These are phyloP conservation scores for Balanococcus diminutus DNA, from an alignment of 2,888 invertebrate species.

Conservation along the genomic window DNA sequence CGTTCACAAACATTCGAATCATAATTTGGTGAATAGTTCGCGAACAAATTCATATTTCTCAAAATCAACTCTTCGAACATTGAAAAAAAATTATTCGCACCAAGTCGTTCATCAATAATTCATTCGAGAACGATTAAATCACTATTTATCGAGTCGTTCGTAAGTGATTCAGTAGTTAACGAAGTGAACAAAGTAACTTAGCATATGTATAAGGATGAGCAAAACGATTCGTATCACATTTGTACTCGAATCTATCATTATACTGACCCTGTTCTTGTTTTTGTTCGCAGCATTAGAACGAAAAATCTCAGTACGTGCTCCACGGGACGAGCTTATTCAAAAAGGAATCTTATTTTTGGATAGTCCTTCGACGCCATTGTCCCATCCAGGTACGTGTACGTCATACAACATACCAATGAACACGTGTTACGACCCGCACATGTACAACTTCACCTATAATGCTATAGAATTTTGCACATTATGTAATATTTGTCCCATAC, in stretches of 20 bases:
- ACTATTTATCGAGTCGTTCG: not conserved
- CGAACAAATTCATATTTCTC: not conserved
- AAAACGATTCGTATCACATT: not conserved
- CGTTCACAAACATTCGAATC: not conserved
- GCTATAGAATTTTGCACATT: too few relatives aligned
- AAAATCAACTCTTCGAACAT: not conserved
- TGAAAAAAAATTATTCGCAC: not conserved
- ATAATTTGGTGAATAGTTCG: not conserved
- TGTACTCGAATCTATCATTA: not conserved
- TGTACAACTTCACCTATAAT: too few relatives aligned
- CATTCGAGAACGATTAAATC: not conserved
- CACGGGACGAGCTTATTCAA: constrained; percentile 95
- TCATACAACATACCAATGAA: not conserved
- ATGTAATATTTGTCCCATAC: too few relatives aligned
- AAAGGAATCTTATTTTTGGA: constrained; percentile 93
- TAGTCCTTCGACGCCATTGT: constrained; percentile 82
- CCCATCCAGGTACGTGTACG: constrained; percentile 66
- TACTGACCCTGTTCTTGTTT: not conserved
- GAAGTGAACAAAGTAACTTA: too few relatives aligned
- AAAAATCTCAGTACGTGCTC: constrained; percentile 97
- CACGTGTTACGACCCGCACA: not conserved
- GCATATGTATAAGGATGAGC: too few relatives aligned
- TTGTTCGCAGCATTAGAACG: constrained; percentile 85
- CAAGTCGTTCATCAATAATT: not conserved
- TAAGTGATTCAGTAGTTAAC: not conserved